These are phyloP conservation scores for Triops cancriformis DNA, from an alignment of 1,140 invertebrate genomes.

Conservation along the genomic window DNA sequence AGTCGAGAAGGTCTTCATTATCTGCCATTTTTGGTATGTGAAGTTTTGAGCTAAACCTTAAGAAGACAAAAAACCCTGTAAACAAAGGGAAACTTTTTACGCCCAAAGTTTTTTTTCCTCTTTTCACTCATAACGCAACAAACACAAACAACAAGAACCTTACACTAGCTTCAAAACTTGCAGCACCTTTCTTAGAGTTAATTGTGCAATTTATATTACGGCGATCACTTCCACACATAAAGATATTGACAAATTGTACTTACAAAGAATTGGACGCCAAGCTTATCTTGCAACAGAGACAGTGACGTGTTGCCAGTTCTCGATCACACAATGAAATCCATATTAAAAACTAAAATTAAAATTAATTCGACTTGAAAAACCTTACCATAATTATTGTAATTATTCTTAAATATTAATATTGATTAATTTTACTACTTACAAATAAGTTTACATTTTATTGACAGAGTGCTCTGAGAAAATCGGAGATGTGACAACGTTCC, in stretches of 20 bases:
- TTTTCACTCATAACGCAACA: not conserved
- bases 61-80: not conserved
- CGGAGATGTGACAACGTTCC: not conserved
- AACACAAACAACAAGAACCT: not conserved
- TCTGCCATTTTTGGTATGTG: constrained; percentile 60
- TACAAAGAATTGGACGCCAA: not conserved
- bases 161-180: not conserved
- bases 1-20: constrained; percentile 86
- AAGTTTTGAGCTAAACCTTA: not conserved
- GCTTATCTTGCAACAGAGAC: not conserved
- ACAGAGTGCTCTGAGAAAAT: not conserved
- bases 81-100: not conserved
- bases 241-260: not conserved
- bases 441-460: not conserved
- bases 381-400: not conserved
- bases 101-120: not conserved
- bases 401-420: not conserved
- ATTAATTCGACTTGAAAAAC: not conserved
- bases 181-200: not conserved
- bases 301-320: not conserved
- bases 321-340: not conserved
- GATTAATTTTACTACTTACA: not conserved
- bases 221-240: not conserved
- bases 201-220: not conserved
- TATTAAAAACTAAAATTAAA: not conserved